These are phyloP conservation scores for Drusus annulatus DNA, from an alignment of 1,140 invertebrate species.

Conservation along the genomic window DNA sequence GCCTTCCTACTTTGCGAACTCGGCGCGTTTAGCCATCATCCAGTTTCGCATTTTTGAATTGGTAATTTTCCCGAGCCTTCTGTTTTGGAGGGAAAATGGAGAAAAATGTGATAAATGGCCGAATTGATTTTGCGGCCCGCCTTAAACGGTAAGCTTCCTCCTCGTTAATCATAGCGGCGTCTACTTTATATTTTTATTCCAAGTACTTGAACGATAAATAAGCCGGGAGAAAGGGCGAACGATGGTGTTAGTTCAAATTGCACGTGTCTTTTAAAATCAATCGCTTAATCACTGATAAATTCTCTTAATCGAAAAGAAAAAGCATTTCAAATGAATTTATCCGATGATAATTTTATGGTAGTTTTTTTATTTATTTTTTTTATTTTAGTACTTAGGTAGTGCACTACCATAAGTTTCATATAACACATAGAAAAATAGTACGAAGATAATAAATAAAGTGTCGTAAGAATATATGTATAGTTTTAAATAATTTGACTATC, in stretches of 20 bases:
- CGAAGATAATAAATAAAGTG: too few species aligned
- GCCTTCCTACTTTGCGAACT: neutral
- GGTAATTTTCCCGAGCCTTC: constrained; percentile 46
- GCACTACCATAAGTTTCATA: too few species aligned
- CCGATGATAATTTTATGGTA: too few species aligned
- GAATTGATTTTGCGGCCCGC: constrained; percentile 54
- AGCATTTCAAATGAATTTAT: too few species aligned
- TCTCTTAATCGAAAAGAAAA: too few species aligned
- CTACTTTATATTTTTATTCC: constrained; percentile 26
- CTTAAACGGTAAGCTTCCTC: constrained; percentile 47
- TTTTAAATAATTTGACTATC: too few species aligned
- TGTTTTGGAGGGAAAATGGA: constrained; percentile 46
- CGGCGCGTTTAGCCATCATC: neutral
- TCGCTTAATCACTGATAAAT: neutral
- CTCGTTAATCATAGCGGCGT: constrained; percentile 46
- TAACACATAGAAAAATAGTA: too few species aligned
- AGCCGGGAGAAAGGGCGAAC: neutral
- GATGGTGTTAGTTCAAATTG: neutral
- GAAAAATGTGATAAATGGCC: constrained; percentile 50
- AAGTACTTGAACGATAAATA: neutral
- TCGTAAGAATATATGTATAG: too few species aligned
- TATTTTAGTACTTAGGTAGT: too few species aligned
- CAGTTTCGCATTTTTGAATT: constrained; percentile 42
- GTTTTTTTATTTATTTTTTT: too few species aligned
- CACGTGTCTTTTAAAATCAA: neutral